Base-by-base conservation (phyloP, 2,113 vertebrate genomes). In the Hippoglossus stenolepis region DNA sequence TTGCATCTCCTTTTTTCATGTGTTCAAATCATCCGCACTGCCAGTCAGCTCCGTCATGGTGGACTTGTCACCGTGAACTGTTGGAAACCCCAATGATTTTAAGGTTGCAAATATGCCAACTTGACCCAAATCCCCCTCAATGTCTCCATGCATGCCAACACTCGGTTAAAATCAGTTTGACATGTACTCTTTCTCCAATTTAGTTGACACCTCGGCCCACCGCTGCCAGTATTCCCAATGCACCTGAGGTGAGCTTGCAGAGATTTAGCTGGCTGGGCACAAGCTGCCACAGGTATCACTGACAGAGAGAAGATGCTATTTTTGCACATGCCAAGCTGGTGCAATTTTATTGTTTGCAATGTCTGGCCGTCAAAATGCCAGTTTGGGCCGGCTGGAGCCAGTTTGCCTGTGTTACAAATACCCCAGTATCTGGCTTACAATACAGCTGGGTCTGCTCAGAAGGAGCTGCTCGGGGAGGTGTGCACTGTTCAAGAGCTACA, bases 341-440 rank as follows among this genome's bases (percentile, higher is more conserved):
- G 49, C 74, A n/a, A 28, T 83, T 87, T 70, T 77, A 66, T 85
- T 83, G 65, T 79, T 86, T 75, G 58, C 58, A 71, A 45, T 53
- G 45, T 51, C 75, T 65, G 57, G 65, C 79, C 71, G 13, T 85
- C 87, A 74, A 73, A 71, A 77, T 72, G 70, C 77, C 85, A 86
- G 75, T 75, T 72, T 54, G 58, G 78, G 57, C 59, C 64, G 75
- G 72, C 81, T 78, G 70, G 73, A 72, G 66, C 35, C 84, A 76
- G 75, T 87, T 76, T 74, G 59, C 40, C 54, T 62, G 58, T 75
- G 82, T 77, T 82, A 80, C 66, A 75, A 70, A 77, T 61, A 54
- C 57, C 58, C 60, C 17, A 20, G 58, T 67, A 59, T 75, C 38
- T 65, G 73, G 26, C 75, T 64, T 76, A 47, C 31, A 53, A 51